Evolutionary conservation across 2,113 vertebrate genomes (phyloP).

Genomic region (Chaetura pelagica): DNA sequence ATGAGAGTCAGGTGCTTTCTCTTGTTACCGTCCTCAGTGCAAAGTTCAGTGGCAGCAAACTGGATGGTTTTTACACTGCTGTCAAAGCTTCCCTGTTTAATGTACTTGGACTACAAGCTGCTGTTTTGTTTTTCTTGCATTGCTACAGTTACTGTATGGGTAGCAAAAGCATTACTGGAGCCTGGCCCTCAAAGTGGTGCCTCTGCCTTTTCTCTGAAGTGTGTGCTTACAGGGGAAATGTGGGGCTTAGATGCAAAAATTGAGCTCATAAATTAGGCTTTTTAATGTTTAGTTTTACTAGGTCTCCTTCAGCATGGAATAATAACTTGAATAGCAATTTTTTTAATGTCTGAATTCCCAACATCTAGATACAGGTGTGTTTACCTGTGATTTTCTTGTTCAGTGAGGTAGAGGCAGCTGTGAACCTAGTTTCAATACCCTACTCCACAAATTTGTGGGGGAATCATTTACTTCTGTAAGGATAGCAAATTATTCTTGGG

Average conservation of each 20-base stretch:
- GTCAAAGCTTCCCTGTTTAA: neutral
- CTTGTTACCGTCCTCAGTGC: neutral
- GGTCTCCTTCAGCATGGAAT: neutral
- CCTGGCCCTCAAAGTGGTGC: neutral
- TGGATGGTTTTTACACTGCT: neutral
- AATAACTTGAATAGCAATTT: neutral
- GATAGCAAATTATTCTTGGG: neutral
- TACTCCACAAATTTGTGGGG: neutral
- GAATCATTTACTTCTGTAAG: neutral
- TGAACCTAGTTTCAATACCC: neutral
- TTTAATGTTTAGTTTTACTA: neutral
- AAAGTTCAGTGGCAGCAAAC: conserved; percentile 2
- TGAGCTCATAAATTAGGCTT: neutral
- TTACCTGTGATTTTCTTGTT: neutral
- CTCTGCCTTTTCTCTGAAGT: neutral
- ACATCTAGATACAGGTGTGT: neutral
- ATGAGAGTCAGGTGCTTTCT: conserved; percentile 44
- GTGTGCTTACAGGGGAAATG: neutral
- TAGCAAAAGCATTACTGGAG: neutral
- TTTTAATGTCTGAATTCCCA: neutral
- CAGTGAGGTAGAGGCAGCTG: neutral
- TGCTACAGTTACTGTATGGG: neutral
- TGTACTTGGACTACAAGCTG: neutral
- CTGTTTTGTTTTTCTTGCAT: neutral
- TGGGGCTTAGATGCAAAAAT: neutral